Percentiles rank a stretch among this genome's conserved stretches.
These are phyloP conservation scores for Hybos culiciformis DNA, from an alignment of 2,888 invertebrate species.

Conservation along the genomic window DNA sequence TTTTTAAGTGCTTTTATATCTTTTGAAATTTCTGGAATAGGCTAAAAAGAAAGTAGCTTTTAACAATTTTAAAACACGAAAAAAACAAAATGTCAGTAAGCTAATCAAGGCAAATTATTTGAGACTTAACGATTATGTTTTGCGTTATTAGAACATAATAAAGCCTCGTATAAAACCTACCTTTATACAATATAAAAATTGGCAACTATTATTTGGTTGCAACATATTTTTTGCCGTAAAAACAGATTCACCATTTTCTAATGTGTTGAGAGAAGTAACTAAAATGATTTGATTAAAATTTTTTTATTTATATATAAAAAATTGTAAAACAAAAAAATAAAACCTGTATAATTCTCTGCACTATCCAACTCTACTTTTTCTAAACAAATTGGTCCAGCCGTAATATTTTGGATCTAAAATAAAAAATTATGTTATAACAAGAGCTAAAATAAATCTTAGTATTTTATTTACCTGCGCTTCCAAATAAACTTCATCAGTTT, in stretches of 20 bases:
- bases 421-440: not conserved
- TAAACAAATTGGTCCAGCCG: constrained; percentile 79
- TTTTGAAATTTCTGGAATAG: constrained; percentile 57
- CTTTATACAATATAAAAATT: constrained; percentile 85
- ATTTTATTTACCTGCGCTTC: constrained; percentile 45
- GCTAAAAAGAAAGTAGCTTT: constrained; percentile 28
- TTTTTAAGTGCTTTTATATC: constrained; percentile 67
- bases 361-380: constrained; percentile 91
- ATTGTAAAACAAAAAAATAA: constrained; percentile 4
- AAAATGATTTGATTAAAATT: not conserved
- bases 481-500: constrained; percentile 59
- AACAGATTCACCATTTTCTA: constrained; percentile 52
- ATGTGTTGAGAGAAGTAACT: constrained; percentile 60
- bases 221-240: constrained; percentile 69
- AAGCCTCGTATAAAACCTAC: constrained; percentile 15
- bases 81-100: not conserved
- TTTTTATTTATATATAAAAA: not conserved
- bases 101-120: not conserved
- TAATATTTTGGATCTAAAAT: constrained; percentile 77
- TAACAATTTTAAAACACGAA: not conserved
- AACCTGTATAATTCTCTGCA: constrained; percentile 71
- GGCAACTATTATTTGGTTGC: constrained; percentile 81
- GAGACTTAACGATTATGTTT: not conserved
- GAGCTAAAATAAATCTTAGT: not conserved
- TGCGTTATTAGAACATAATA: not conserved